phyloP scores from a whole-genome alignment of 2,888 invertebrate species.

The Metallyticus violacea region DNA sequence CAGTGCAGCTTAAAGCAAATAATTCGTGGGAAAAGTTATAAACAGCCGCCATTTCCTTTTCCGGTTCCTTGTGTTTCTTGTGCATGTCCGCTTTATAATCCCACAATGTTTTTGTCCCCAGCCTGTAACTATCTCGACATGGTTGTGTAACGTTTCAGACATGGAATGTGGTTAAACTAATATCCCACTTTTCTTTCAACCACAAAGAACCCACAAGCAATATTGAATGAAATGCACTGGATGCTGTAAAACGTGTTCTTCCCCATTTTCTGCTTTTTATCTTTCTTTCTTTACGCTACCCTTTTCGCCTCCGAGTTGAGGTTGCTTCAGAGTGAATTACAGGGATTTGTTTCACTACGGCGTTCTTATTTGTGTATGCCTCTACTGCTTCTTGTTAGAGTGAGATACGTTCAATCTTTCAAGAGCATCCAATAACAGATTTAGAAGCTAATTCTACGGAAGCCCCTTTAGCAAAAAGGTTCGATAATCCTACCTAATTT shows the following conservation, averaged over 20 bases:
- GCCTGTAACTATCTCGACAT: neutral
- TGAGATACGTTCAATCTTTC: neutral
- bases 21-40: neutral
- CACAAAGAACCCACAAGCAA: neutral
- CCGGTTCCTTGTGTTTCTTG: neutral
- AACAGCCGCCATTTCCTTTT: neutral
- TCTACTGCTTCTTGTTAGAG: neutral
- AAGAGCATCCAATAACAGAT: no score
- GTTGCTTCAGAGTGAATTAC: neutral
- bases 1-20: neutral
- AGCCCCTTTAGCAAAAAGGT: no score
- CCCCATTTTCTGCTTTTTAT: neutral
- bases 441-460: no score
- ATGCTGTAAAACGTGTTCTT: neutral
- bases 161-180: neutral
- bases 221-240: neutral
- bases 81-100: neutral
- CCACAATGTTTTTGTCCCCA: neutral
- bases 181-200: neutral
- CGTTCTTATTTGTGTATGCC: neutral
- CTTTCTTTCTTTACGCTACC: neutral
- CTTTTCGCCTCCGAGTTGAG: neutral
- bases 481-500: no score
- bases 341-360: neutral
- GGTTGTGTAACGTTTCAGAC: neutral